Evolutionary conservation across 2,113 vertebrate species (phyloP).

Genomic region (Oncorhynchus clarkii): DNA sequence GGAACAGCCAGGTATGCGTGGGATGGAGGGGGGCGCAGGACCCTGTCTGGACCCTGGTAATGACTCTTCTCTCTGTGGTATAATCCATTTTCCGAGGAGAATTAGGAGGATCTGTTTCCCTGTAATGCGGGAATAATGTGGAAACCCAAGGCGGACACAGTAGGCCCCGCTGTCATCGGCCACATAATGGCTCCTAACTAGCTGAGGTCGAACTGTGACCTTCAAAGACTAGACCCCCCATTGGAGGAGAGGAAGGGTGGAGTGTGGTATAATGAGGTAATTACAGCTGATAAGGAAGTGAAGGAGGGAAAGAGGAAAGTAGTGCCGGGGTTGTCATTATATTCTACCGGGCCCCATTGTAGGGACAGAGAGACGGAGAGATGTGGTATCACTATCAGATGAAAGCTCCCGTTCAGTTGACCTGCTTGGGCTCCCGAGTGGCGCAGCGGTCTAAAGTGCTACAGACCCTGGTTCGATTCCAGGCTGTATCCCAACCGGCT

Average conservation of each 20-base stretch:
- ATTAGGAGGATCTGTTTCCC: conserved; percentile 82
- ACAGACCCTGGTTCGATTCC: no score
- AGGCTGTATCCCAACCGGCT: no score
- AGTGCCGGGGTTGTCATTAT: conserved; percentile 33
- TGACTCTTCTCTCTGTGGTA: conserved; percentile 71
- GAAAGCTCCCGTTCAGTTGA: conserved; percentile 20
- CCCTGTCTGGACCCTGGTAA: conserved; percentile 64
- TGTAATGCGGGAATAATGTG: conserved; percentile 55
- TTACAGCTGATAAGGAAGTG: conserved; percentile 59
- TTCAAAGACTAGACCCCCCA: conserved; percentile 77
- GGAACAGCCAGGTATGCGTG: not conserved
- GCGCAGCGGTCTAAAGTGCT: no score
- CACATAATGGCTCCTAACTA: conserved; percentile 79
- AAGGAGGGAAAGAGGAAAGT: conserved; percentile 32
- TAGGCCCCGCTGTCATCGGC: conserved; percentile 81
- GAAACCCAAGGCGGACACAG: conserved; percentile 74
- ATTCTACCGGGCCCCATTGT: conserved; percentile 35
- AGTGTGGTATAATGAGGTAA: conserved; percentile 70
- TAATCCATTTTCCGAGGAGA: conserved; percentile 77
- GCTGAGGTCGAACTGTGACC: conserved; percentile 73
- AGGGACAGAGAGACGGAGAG: conserved; percentile 44
- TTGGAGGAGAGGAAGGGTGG: not conserved
- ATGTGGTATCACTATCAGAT: conserved; percentile 54
- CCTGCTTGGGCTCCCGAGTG: not conserved
- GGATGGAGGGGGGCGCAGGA: conserved; percentile 37